Evolutionary conservation across 2,797 vertebrate genomes (phyloP).

Genomic region (Rhodeus uyekii): DNA sequence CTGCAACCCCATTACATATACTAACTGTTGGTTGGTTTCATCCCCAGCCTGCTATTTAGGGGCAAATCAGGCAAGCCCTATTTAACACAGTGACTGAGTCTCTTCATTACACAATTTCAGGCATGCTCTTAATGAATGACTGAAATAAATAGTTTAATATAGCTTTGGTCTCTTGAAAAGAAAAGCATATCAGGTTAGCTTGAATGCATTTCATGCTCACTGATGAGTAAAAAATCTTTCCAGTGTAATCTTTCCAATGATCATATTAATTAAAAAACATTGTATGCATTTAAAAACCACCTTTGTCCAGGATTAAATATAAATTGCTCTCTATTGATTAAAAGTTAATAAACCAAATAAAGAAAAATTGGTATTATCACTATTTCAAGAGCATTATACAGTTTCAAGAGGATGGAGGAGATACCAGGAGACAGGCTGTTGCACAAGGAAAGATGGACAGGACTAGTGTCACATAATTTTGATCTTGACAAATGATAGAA

Average conservation of each 20-base stretch:
- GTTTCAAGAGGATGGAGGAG: too few relatives aligned
- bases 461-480: too few relatives aligned
- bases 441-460: too few relatives aligned
- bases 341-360: background rate
- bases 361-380: too few relatives aligned
- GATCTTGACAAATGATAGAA: too few relatives aligned
- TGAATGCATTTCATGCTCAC: constrained; percentile 7
- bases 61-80: constrained; percentile 23
- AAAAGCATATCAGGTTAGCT: background rate
- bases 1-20: constrained; percentile 21
- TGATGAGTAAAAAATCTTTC: background rate
- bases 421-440: too few relatives aligned
- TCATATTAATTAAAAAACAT: background rate
- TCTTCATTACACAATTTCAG: constrained; percentile 15
- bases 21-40: constrained; percentile 36
- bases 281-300: background rate
- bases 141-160: background rate
- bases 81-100: constrained; percentile 41
- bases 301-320: background rate
- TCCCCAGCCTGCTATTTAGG: background rate
- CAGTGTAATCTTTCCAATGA: background rate
- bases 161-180: background rate
- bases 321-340: background rate
- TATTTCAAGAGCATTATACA: too few relatives aligned
- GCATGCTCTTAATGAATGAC: background rate